These are phyloP conservation scores for Mastomys natalensis DNA, from an alignment of 2,113 vertebrate species.

Conservation along the genomic window DNA sequence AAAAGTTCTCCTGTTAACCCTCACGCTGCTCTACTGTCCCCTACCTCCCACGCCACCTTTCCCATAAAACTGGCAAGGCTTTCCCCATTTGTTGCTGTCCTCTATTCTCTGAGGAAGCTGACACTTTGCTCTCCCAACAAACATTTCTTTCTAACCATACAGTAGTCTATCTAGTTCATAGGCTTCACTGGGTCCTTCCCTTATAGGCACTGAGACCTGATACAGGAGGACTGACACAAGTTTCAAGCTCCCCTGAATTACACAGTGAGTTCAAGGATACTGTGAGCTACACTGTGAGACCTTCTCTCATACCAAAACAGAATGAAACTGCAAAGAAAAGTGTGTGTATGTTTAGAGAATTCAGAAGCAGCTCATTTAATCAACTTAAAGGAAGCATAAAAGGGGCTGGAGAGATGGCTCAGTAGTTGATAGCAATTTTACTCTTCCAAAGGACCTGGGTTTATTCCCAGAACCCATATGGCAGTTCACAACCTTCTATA, in stretches of 20 bases:
- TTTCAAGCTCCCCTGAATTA: neutral
- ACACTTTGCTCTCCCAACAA: neutral
- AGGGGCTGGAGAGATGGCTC: neutral
- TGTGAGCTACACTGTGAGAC: neutral
- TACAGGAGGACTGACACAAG: neutral
- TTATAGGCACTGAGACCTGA: neutral
- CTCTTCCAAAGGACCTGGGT: neutral
- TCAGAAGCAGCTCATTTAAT: neutral
- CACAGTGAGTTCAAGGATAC: neutral
- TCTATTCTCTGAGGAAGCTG: neutral
- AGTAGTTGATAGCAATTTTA: neutral
- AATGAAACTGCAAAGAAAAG: neutral
- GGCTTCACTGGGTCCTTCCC: neutral
- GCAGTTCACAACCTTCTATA: neutral
- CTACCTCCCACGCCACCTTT: neutral
- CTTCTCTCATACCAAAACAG: neutral
- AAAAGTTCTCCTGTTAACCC: neutral
- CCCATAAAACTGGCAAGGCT: neutral
- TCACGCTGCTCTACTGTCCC: neutral
- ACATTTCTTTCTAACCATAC: neutral
- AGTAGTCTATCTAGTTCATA: neutral
- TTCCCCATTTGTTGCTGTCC: neutral
- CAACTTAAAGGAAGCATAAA: neutral
- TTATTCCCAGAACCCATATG: neutral
- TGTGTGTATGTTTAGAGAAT: neutral